Evolutionary conservation across 2,797 vertebrate genomes (phyloP), one percentile per base, ranked within the genome.

Genomic region (Dryobates pubescens): DNA sequence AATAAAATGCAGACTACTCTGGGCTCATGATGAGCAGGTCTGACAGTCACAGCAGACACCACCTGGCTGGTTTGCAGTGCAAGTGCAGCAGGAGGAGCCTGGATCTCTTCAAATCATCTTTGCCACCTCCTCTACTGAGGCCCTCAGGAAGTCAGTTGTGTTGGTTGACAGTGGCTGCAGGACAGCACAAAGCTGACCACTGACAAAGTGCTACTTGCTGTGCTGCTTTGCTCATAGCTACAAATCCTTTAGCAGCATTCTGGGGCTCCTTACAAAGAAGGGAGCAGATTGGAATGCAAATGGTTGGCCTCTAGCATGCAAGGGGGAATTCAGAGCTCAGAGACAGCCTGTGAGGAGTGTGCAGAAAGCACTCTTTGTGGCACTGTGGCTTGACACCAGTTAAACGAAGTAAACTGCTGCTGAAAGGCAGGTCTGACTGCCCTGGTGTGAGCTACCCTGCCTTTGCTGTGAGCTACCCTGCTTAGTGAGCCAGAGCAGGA

Each of bases 171-270:
- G 64, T 10, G 57, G 45, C 88, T 74, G 86, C 74, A 65, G 30
- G 13, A 11, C n/a, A 43, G 26, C 47, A 41, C 54, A 2, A 14
- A 67, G 82, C 72, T 75, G 72, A 51, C 64, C 18, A 0, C 73
- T 73, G 30, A 78, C 73, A 73, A 27, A 79, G 75, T 87, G 65
- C 81, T 91, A 63, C 77, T 92, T 90, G 77, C 82, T 91, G 67
- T 69, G 69, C 67, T 72, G 85, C 72, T 92, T 68, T 38, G 81
- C 51, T 88, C 63, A 26, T 13, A 67, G 57, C 65, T 80, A 17
- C 2, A 8, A 76, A n/a, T 74, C 82, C 62, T 85, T 72, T 54
- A 47, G 6, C 71, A 65, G 73, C 20, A 0, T 69, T 80, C 85
- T 51, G 54, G 58, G 34, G 65, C 58, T 80, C n/a, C 91, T 91